Evolutionary conservation across 2,888 invertebrate species (phyloP), one percentile per base, ranked within the genome.

Genomic region (Ichneumon xanthorius): DNA sequence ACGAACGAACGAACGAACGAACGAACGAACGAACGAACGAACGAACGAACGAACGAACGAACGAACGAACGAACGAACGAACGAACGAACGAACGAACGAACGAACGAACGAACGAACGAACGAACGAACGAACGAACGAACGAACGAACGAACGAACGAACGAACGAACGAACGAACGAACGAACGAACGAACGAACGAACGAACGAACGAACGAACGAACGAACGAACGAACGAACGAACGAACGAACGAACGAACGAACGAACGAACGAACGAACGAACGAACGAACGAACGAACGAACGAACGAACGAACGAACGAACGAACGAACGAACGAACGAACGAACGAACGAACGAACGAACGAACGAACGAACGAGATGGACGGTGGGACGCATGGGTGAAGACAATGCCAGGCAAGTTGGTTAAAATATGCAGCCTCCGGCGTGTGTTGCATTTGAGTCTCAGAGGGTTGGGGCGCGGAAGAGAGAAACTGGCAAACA

Each of bases 381-480:
- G 4, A 55, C 19, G 9, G 58, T 58, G 76, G 70, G 84, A 82
- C 76, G 65, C 67, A 75, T 48, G 81, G 76, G 81, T 55, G 84
- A 86, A 89, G 88, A 92, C 91, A 91, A 92, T 90, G 86, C 84
- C 86, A 83, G 87, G 88, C 90, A 92, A 91, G 90, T 91, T 89
- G 91, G 90, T 91, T 91, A 90, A 92, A 92, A 92, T 91, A 91
- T 90, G 90, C 91, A 90, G 90, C 89, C 89, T 87, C 88, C 76
- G 80, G 84, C 86, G 80, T 82, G 83, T 78, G 70, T 45, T 82
- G 78, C 78, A 79, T 76, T 72, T 45, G 73, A 84, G 73, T 67
- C 65, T 67, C 87, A 80, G 58, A 58, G 58, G 58, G 26, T 22
- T 26, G 88, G 85, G 75, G 87, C 83, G 82, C 84, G 87, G 80